These are phyloP conservation scores for Myopa testacea DNA, from an alignment of 2,888 invertebrate species.

Conservation along the genomic window DNA sequence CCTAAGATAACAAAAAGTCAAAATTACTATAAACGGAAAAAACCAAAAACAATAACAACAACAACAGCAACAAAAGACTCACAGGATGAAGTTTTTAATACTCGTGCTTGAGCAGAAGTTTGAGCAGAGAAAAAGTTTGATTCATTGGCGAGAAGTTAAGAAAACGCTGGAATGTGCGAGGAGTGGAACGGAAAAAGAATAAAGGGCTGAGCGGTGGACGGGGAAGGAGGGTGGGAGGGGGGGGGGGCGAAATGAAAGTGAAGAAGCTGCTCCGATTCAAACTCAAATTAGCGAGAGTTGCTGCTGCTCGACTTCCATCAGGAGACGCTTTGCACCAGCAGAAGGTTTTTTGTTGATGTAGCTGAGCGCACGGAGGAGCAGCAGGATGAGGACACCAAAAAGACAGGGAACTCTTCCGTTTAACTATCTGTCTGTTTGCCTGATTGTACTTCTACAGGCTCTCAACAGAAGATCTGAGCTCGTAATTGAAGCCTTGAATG, in stretches of 20 bases:
- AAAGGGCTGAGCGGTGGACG: too few species aligned
- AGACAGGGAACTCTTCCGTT: too few species aligned
- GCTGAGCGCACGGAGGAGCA: too few species aligned
- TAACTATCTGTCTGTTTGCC: too few species aligned
- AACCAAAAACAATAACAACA: not conserved
- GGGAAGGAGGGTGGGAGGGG: too few species aligned
- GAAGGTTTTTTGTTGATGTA: too few species aligned
- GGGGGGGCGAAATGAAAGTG: too few species aligned
- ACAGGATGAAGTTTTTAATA: slow-evolving; percentile 34
- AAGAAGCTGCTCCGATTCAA: slow-evolving; percentile 1
- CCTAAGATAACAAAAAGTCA: slow-evolving; percentile 24
- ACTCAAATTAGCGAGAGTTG: slow-evolving; percentile 25
- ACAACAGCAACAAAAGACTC: not conserved
- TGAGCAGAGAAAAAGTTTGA: slow-evolving; percentile 14
- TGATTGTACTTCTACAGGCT: too few species aligned
- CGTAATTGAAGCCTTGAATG: slow-evolving; percentile 11
- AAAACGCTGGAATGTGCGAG: not conserved
- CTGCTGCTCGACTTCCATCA: slow-evolving; percentile 2
- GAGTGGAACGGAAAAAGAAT: not conserved
- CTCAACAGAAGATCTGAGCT: not conserved
- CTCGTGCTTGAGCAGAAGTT: slow-evolving; percentile 6
- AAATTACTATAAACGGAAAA: slow-evolving; percentile 5
- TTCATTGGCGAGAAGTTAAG: slow-evolving; percentile 18
- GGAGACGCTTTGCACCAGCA: too few species aligned
- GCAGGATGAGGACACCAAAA: too few species aligned